Base-by-base conservation (phyloP, 64 coral and sea anemone genomes). In the Stylophora pistillata region DNA sequence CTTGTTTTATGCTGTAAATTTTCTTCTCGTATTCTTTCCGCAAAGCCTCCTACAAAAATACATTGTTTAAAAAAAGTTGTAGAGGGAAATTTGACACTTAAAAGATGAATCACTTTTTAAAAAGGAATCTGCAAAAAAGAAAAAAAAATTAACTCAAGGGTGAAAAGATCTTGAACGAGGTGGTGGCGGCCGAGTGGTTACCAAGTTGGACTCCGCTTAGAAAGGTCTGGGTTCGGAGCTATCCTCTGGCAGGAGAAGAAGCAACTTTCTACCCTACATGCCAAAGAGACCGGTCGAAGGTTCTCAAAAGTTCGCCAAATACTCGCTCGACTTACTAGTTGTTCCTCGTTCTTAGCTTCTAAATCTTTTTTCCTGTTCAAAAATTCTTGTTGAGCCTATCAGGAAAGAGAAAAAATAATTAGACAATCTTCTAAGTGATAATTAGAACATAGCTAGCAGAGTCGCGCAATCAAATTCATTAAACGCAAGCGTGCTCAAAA, bases 361-460 rank as follows among this genome's bases (percentile, higher is more conserved):
- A 96, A 52, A 56, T 92, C 87, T 53, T 80, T 86, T 82, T 86
- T 89, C 82, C 74, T 96, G 56, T 89, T 89, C n/a, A n/a, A 6
- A 86, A 93, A 96, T 16, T 93, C 94, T 15, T 87, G 63, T 34
- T 93, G 86, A 87, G 78, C 92, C 94, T 96, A 25, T 13, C n/a
- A 34, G 47, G 21, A 60, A 85, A 83, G 76, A 56, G 10, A 87
- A 30, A 74, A 53, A 72, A 71, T 13, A 41, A 34, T 52, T 16
- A 71, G 13, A 21, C 23, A 41, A 68, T 18, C 13, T 5, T 17
- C 15, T 71, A 53, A 71, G 30, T 28, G 11, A 55, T n/a, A n/a
- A n/a, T n/a, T n/a, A n/a, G n/a, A n/a, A n/a, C n/a, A n/a, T n/a
- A n/a, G n/a, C n/a, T n/a, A n/a, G n/a, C n/a, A n/a, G n/a, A n/a